Base-by-base conservation (phyloP, 2,113 vertebrate species). In the Trachemys scripta region DNA sequence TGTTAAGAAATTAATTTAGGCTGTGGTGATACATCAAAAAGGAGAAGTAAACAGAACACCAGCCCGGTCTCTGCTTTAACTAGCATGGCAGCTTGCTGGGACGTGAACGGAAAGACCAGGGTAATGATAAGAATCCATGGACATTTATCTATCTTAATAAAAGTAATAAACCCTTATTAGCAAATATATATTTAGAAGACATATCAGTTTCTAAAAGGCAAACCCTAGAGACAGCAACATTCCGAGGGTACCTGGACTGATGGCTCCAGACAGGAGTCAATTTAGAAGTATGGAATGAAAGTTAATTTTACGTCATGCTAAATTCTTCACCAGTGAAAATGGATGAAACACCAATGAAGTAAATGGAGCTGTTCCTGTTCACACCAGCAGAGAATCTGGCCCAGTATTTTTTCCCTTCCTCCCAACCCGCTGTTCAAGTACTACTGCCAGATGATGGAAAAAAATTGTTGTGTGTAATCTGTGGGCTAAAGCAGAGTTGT, bases 1-100 rank as follows among this genome's bases (percentile, higher is more conserved):
- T 17, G 89, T 65, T 47, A 56, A 93, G 89, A 92, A 97, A 95
- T 92, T 94, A 47, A 96, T 96, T 93, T 69, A 83, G 87, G 84
- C 12, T 24, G 57, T 83, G 89, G 49, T 25, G n/a, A 94, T 51
- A 54, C 19, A 82, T 96, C 76, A 89, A 82, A 82, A 90, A 81
- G 51, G 94, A 92, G 78, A 88, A 75, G 80, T 13, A 56, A 90
- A 89, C 12, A 35, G 90, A 75, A 62, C n/a, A 49, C 53, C 3
- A 80, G 57, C 81, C n/a, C 54, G 54, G 54, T 31, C n/a, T 12
- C 2, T 1, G 14, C 78, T 82, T 10, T 16, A 87, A 45, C 0
- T 0, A 47, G 56, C 50, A 87, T 16, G 4, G 59, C 29, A 4
- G 78, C 51, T 56, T 29, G n/a, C 17, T 17, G 45, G 22, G 84